phyloP scores from a whole-genome alignment of 2,888 invertebrate genomes.

The Notocelia uddmanniana region DNA sequence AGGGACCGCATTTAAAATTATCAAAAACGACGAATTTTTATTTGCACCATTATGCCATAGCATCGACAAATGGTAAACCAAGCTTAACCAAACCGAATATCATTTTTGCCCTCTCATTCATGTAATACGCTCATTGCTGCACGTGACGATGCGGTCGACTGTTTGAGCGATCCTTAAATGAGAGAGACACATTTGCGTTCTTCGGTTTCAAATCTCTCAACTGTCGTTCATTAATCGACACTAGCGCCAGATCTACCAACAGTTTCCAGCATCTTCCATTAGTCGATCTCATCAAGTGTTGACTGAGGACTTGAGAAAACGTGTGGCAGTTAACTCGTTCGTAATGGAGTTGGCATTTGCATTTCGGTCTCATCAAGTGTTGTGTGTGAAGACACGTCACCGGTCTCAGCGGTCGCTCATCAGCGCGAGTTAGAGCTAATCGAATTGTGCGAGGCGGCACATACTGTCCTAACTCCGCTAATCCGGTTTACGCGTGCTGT shows the following conservation, averaged over 20 bases:
- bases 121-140: neutral
- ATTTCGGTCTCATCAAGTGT: neutral
- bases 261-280: neutral
- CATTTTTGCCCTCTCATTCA: neutral
- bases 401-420: conserved; percentile 24
- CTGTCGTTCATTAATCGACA: no score
- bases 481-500: conserved; percentile 34
- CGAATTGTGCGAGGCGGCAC: conserved; percentile 32
- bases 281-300: neutral
- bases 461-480: conserved; percentile 35
- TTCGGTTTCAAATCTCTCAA: neutral
- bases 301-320: neutral
- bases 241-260: neutral
- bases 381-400: neutral
- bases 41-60: neutral
- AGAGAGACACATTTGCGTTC: neutral
- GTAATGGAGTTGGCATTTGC: neutral
- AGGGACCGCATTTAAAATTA: neutral
- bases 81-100: neutral
- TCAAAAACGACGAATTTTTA: neutral
- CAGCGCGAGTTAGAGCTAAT: conserved; percentile 36
- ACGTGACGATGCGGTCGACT: neutral
- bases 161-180: neutral
- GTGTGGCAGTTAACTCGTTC: neutral
- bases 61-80: neutral